These are phyloP conservation scores for Alethe diademata DNA, from an alignment of 2,113 vertebrate genomes.

Conservation along the genomic window DNA sequence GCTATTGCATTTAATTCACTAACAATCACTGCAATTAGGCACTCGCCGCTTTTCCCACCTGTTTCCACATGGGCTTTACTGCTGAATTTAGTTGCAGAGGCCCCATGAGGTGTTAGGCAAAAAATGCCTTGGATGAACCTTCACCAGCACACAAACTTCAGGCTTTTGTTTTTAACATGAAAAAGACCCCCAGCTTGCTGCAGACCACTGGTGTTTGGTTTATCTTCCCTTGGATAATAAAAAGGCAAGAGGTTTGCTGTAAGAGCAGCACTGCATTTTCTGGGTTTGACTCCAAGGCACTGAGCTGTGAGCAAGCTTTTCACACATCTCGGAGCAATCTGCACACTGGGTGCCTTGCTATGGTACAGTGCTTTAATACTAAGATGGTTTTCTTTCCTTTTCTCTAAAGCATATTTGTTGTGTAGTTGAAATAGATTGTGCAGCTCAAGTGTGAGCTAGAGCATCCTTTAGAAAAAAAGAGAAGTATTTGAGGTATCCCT, in stretches of 20 bases:
- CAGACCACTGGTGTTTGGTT: background rate
- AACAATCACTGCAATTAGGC: background rate
- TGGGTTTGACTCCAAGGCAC: background rate
- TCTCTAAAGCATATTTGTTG: slow-evolving; percentile 9
- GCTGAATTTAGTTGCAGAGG: background rate
- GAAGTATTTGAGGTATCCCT: background rate
- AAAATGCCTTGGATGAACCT: background rate
- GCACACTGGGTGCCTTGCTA: slow-evolving; percentile 29
- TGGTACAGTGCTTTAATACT: slow-evolving; percentile 53
- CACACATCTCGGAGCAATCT: background rate
- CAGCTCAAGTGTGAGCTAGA: background rate
- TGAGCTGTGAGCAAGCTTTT: slow-evolving; percentile 30
- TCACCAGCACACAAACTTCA: background rate
- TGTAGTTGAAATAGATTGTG: slow-evolving; percentile 8
- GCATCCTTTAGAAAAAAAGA: background rate
- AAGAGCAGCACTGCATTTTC: background rate
- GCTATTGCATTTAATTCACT: background rate
- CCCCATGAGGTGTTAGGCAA: background rate
- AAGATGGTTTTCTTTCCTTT: slow-evolving; percentile 49
- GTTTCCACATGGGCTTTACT: background rate
- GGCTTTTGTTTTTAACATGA: background rate
- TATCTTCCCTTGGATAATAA: background rate
- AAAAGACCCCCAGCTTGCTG: background rate
- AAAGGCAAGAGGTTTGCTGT: background rate
- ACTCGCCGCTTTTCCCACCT: background rate